Base-by-base conservation (phyloP, 2,888 invertebrate species). In the Nomada lathburiana region DNA sequence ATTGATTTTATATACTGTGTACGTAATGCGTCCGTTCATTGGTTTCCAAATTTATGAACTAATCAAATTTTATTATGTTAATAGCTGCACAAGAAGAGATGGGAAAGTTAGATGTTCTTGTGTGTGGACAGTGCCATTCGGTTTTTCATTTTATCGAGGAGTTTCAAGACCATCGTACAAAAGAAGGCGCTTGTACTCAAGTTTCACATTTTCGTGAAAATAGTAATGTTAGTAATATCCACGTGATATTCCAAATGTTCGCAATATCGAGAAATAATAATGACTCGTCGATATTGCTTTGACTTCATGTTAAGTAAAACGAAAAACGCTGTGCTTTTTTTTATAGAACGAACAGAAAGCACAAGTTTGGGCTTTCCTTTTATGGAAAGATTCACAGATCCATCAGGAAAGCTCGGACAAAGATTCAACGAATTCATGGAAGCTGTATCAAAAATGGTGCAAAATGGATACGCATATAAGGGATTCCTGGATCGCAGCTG, bases 391-490 rank as follows among this genome's bases (percentile, higher is more conserved):
- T 77, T 95, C 95, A 13, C 95, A 96, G 88, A 90, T 95, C 55
- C 93, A 93, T 89, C 91, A 91, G 57, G 93, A 93, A 59, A 84
- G 84, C 87, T 95, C 94, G 9, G 95, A 95, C 86, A 95, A 95
- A 36, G 95, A 94, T 55, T 89, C 92, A 0, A 95, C 95, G 86
- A 96, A 96, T 89, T 96, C 97, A 9, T 98, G 98, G 98, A 96
- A 96, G 83, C 94, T 97, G 13, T 98, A 97, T 93, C 97, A 97
- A 92, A 96, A 96, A 87, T 98, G 98, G 98, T 97, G 97, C 85
- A 96, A 97, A 90, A 96, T 98, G 95, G 96, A 97, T 0, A 96
- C 96, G 78, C 95, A 95, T 20, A 95, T 97, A 71, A 95, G 97
- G 73, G 96, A 96, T 64, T 95, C 97, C 0, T 98, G 98, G 98